These are phyloP conservation scores for Motacilla alba DNA, from an alignment of 2,113 vertebrate species.

Conservation along the genomic window DNA sequence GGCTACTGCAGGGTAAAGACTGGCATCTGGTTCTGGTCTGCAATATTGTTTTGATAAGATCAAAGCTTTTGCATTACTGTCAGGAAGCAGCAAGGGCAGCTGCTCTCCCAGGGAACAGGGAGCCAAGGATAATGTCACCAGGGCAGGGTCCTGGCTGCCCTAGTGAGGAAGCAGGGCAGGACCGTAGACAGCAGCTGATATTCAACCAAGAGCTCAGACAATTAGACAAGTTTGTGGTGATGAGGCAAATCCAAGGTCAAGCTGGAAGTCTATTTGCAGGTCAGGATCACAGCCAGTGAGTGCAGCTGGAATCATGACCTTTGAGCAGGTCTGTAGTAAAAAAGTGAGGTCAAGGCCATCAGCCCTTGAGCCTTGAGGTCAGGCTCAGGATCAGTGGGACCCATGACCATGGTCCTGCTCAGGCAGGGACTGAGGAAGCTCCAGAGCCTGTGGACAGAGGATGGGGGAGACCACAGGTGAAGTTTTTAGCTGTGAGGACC, in stretches of 20 bases:
- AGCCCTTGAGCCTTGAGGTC: not conserved
- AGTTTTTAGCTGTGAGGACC: not conserved
- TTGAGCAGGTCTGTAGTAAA: not conserved
- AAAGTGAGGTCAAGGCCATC: not conserved
- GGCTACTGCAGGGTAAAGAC: not conserved
- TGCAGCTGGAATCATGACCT: not conserved
- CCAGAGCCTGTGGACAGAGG: not conserved
- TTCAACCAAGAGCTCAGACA: not conserved
- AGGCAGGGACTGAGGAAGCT: not conserved
- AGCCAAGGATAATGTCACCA: not conserved
- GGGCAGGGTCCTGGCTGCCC: not conserved
- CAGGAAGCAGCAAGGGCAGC: not conserved
- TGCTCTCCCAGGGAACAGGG: not conserved
- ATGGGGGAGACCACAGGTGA: not conserved
- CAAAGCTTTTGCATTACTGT: not conserved
- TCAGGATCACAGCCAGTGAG: not conserved
- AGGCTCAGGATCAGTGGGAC: not conserved
- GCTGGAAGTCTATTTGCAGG: not conserved
- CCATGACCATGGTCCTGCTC: not conserved
- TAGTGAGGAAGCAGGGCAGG: not conserved
- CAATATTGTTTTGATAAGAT: not conserved
- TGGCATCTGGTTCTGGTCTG: not conserved
- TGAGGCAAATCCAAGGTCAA: not conserved
- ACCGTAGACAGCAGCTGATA: not conserved
- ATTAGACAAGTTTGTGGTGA: not conserved